Evolutionary conservation across 1,140 invertebrate species (phyloP).

Genomic region (Bombyx mandarina): DNA sequence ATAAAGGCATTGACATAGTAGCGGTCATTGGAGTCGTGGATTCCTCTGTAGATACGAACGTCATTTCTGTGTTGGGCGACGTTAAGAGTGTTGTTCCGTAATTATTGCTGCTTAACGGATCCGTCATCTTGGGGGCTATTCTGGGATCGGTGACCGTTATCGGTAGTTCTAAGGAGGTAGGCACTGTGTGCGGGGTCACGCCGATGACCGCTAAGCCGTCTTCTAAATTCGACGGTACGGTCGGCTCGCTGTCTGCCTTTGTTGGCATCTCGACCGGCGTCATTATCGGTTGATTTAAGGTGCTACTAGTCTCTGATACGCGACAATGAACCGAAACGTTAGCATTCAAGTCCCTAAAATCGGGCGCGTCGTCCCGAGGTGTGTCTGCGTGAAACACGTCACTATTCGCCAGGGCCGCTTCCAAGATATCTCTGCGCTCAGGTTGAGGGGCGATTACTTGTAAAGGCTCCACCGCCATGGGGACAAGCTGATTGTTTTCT

Average conservation of each 20-base stretch:
- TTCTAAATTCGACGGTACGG: constrained; percentile 64
- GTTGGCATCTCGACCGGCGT: constrained; percentile 81
- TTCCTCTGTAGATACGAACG: constrained; percentile 33
- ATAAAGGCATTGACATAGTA: constrained; percentile 53
- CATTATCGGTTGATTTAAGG: constrained; percentile 85
- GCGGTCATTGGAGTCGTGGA: constrained; percentile 23
- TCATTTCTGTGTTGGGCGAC: constrained; percentile 43
- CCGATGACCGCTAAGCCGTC: constrained; percentile 73
- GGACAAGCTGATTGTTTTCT: constrained; percentile 72
- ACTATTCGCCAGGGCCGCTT: constrained; percentile 82
- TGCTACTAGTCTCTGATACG: constrained; percentile 80
- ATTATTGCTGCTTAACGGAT: constrained; percentile 37
- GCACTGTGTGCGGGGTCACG: constrained; percentile 69
- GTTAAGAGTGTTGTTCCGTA: constrained; percentile 37
- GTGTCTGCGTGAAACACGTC: constrained; percentile 78
- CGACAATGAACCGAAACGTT: constrained; percentile 65
- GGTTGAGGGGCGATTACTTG: constrained; percentile 35
- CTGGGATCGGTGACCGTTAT: constrained; percentile 79
- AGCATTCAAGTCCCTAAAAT: constrained; percentile 69
- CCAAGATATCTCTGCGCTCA: constrained; percentile 79
- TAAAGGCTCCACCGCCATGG: constrained; percentile 52
- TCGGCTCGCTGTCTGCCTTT: constrained; percentile 61
- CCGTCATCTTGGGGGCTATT: constrained; percentile 70
- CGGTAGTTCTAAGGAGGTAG: constrained; percentile 77
- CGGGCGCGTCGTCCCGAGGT: constrained; percentile 62